These are phyloP conservation scores for Engystomops pustulosus DNA, from an alignment of 2,113 vertebrate genomes.

Conservation along the genomic window DNA sequence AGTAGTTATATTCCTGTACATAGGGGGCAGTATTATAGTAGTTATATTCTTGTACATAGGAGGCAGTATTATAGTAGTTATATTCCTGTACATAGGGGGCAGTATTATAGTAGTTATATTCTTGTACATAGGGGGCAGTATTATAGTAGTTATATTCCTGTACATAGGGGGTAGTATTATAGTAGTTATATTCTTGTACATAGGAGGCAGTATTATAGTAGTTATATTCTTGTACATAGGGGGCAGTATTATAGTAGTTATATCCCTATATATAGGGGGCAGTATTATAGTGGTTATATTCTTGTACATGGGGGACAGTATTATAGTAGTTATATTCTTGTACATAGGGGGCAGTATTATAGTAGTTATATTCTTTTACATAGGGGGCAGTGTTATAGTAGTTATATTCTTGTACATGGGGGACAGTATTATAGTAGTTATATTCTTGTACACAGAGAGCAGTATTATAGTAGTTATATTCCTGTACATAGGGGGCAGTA, in stretches of 20 bases:
- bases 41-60: constrained; percentile 8
- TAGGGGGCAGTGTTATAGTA: neutral
- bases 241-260: neutral
- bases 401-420: too few species aligned
- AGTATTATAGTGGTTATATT: neutral
- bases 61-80: constrained; percentile 19
- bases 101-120: constrained; percentile 26
- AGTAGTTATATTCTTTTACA: neutral
- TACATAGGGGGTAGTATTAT: constrained; percentile 5
- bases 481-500: neutral
- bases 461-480: neutral
- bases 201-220: constrained; percentile 6
- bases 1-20: constrained; percentile 17
- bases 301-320: neutral
- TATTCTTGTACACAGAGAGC: too few species aligned
- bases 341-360: neutral
- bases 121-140: neutral
- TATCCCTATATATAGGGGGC: neutral
- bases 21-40: constrained; percentile 11
- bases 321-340: constrained; percentile 9
- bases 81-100: neutral
- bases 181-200: constrained; percentile 13
- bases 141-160: constrained; percentile 21
- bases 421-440: neutral
- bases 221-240: constrained; percentile 2